Conservation (phyloP, 2,113 vertebrate genomes). For the Harpagus bidentatus region DNA sequence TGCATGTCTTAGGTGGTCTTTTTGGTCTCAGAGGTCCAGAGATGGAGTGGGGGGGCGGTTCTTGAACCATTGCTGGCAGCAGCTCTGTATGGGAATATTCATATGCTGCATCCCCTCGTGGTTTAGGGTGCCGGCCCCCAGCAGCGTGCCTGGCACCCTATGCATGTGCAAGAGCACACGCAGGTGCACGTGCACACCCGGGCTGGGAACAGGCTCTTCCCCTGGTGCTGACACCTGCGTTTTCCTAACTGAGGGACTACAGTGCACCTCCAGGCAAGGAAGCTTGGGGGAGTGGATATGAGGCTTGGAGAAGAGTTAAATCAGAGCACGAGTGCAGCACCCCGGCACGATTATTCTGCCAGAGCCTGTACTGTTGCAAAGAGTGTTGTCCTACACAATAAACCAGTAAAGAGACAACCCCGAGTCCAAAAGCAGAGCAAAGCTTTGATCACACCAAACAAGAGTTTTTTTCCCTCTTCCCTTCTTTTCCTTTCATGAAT, state of each 20-base stretch:
- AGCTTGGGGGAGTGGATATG: not conserved
- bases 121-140: not conserved
- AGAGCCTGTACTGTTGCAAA: not conserved
- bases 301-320: not conserved
- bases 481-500: not conserved
- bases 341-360: not conserved
- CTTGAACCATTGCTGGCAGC: not conserved
- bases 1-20: not conserved
- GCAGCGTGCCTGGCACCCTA: not conserved
- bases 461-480: not conserved
- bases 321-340: not conserved
- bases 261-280: not conserved
- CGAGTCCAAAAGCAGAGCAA: not conserved
- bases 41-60: no score
- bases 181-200: rapidly evolving
- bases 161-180: rapidly evolving
- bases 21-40: not conserved
- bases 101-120: not conserved
- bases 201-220: not conserved
- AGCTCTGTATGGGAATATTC: not conserved
- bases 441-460: not conserved
- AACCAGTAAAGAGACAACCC: not conserved
- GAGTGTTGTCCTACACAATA: not conserved
- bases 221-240: rapidly evolving
- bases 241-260: not conserved